These are phyloP conservation scores for Pterophyllum scalare DNA, from an alignment of 2,113 vertebrate species.

Conservation along the genomic window DNA sequence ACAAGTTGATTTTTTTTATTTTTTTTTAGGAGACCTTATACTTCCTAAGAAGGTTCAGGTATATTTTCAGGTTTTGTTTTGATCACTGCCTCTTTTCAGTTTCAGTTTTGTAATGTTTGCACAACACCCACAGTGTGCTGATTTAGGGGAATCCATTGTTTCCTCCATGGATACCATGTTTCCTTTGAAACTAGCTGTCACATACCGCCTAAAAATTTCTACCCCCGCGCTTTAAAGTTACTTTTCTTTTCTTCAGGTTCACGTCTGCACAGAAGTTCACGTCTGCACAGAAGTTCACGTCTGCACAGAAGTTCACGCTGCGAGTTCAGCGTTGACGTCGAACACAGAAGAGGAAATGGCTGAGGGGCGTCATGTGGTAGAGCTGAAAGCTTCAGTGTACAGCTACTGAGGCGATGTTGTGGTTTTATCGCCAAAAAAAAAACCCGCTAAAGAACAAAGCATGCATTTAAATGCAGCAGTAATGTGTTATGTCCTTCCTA, in stretches of 20 bases:
- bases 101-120: not conserved
- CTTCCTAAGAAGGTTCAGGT: not conserved
- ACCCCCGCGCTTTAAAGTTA: not conserved
- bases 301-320: not conserved
- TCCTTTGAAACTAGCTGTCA: not conserved
- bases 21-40: not conserved
- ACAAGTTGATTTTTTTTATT: not conserved
- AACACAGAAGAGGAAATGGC: constrained; percentile 6
- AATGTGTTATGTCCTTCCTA: not conserved
- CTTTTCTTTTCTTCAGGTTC: not conserved
- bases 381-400: not conserved
- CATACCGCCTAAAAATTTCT: not conserved
- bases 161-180: not conserved
- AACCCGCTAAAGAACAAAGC: not conserved
- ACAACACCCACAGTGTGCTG: not conserved
- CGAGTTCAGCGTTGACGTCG: not conserved
- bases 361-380: not conserved
- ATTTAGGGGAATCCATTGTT: not conserved
- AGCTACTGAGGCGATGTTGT: not conserved
- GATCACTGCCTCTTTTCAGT: not conserved
- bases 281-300: no score
- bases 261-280: not conserved
- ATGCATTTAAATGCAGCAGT: constrained; percentile 1
- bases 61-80: not conserved
- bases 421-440: not conserved